Percentiles rank a stretch among this genome's conserved stretches.
Evolutionary conservation across 2,797 vertebrate species (phyloP).

Genomic region (Momotus momota): DNA sequence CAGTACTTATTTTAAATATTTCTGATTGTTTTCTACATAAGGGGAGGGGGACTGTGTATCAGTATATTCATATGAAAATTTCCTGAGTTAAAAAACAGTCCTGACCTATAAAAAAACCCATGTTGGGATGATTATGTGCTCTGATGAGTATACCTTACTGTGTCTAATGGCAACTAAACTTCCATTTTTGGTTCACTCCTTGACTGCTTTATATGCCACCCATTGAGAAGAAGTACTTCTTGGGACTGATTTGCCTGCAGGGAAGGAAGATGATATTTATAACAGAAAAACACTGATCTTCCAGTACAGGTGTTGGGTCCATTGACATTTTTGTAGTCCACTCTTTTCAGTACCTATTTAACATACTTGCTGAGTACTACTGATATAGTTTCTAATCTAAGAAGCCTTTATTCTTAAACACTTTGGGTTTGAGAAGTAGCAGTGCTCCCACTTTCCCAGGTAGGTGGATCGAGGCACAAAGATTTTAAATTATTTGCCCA

Average conservation of each 20-base stretch:
- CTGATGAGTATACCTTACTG: background rate
- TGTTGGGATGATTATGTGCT: background rate
- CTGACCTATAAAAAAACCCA: background rate
- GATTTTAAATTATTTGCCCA: background rate
- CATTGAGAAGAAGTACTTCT: background rate
- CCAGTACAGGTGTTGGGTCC: background rate
- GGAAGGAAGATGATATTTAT: background rate
- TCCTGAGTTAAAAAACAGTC: background rate
- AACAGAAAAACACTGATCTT: background rate
- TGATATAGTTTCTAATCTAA: background rate
- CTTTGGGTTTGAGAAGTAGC: background rate
- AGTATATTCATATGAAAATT: background rate
- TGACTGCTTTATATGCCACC: background rate
- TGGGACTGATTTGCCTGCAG: background rate
- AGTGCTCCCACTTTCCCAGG: background rate
- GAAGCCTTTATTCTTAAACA: background rate
- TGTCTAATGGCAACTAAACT: background rate
- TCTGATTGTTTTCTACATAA: background rate
- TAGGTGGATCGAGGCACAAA: background rate
- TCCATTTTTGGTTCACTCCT: background rate
- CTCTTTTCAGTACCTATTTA: background rate
- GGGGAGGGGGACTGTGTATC: background rate
- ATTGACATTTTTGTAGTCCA: background rate
- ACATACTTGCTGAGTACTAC: background rate
- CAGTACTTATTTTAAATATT: slow-evolving; percentile 40